These are phyloP conservation scores for Macrobrachium rosenbergii DNA, from an alignment of 1,140 invertebrate genomes.

Conservation along the genomic window DNA sequence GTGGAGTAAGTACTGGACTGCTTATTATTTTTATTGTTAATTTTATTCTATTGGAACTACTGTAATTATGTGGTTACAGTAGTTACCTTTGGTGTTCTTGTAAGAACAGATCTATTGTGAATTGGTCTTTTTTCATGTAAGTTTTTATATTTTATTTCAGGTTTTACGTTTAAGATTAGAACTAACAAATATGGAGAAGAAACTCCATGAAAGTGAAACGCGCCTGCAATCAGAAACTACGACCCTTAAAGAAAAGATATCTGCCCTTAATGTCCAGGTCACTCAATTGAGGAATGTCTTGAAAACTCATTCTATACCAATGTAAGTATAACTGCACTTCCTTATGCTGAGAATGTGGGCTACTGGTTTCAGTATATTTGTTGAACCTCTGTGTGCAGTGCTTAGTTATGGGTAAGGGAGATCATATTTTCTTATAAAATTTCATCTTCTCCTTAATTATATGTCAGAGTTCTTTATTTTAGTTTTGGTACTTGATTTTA, in stretches of 20 bases:
- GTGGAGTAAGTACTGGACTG: no score
- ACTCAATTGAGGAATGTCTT: slow-evolving; percentile 48
- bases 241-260: slow-evolving; percentile 33
- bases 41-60: neutral
- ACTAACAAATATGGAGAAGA: slow-evolving; percentile 43
- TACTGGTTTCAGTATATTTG: neutral
- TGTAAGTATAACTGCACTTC: slow-evolving; percentile 23
- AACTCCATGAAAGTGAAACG: slow-evolving; percentile 34
- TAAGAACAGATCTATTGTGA: neutral
- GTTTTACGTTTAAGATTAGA: slow-evolving; percentile 39
- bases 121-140: neutral
- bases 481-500: neutral
- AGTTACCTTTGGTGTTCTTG: neutral
- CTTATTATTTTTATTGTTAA: neutral
- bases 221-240: slow-evolving; percentile 25
- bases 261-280: slow-evolving; percentile 27
- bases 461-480: neutral
- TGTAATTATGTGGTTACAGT: neutral
- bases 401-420: no score
- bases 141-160: slow-evolving; percentile 8
- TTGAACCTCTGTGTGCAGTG: no score
- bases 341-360: no score
- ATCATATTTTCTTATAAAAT: neutral
- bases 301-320: slow-evolving; percentile 52
- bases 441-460: neutral